Base-by-base conservation (phyloP, 2,797 vertebrate genomes). In the Pteropus rufus region DNA sequence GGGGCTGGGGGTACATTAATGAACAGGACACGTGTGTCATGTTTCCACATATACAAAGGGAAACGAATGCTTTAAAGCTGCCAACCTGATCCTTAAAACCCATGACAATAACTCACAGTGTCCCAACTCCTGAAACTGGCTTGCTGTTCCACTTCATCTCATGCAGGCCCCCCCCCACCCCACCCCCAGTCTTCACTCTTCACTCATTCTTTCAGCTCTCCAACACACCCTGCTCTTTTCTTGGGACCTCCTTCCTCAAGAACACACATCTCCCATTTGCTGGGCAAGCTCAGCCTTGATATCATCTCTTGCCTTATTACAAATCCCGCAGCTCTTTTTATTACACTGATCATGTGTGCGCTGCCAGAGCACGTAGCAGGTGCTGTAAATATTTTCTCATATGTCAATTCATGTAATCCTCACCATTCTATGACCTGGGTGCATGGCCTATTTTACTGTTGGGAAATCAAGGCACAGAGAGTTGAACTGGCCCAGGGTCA, bases 381-480 rank as follows among this genome's bases (percentile, higher is more conserved):
- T 34, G 16, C 79, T 23, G 54, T 44, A 26, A 41, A 41, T 56
- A 23, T 16, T 75, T 52, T 8, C 54, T 44, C n/a, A 8, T 5
- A 11, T 26, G 8, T 86, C 73, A 26, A 6, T 58, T 91, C 26
- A 2, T 2, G 23, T 21, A 12, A 64, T 41, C 52, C 46, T 70
- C 49, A n/a, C 36, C 36, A 36, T 36, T 8, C 67, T 73, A 2
- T 52, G 60, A 83, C 75, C 49, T 31, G 3, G 60, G 14, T 14
- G 7, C 24, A 7, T 12, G 31, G 34, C 60, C 90, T 15, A 12
- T 65, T 83, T 73, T 65, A 36, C 36, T 49, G 18, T 36, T 24
- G 56, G 60, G 60, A 76, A 84, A 56, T 93, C 39, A 64, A 73
- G 60, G 70, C 56, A 60, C 7, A n/a, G 82, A 70, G 52, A 52